These are phyloP conservation scores for Pionites leucogaster DNA, from an alignment of 2,113 vertebrate species.

Conservation along the genomic window DNA sequence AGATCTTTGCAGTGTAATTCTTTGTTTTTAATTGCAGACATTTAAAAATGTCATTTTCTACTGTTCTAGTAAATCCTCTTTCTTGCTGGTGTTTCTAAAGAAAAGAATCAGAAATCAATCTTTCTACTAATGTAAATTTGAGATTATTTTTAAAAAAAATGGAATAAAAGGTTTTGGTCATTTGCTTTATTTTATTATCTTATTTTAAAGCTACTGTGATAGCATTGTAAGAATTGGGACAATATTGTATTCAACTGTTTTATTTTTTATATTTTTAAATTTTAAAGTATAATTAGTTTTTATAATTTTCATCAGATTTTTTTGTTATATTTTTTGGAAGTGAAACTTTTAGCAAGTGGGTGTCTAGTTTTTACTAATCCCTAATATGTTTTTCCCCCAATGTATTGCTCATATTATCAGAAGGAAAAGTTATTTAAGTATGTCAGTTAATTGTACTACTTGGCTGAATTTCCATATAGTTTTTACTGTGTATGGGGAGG, in stretches of 20 bases:
- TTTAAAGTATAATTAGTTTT: conserved; percentile 99
- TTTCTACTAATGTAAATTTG: conserved; percentile 99
- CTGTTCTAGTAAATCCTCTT: conserved; percentile 98
- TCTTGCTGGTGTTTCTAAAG: conserved; percentile 97
- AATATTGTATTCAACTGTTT: conserved; percentile 98
- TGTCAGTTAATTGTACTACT: conserved; percentile 99
- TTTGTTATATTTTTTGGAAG: conserved; percentile 99
- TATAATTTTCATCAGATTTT: conserved; percentile 99
- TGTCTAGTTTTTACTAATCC: conserved; percentile 99
- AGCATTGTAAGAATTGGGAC: conserved; percentile 99
- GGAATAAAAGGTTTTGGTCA: conserved; percentile 98
- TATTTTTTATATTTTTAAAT: conserved; percentile 99
- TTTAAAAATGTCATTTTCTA: conserved; percentile 99
- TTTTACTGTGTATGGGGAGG: conserved; percentile 99
- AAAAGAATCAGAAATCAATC: conserved; percentile 97
- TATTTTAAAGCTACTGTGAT: conserved; percentile 99
- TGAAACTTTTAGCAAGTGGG: conserved; percentile 97
- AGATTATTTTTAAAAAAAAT: conserved; percentile 99
- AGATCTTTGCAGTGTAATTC: conserved; percentile 98
- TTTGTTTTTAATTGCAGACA: conserved; percentile 99
- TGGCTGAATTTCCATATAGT: conserved; percentile 99
- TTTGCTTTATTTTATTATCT: conserved; percentile 99
- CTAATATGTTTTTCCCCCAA: conserved; percentile 94
- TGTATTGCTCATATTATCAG: conserved; percentile 99
- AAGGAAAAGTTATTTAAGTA: conserved; percentile 99